Evolutionary conservation across 1,140 invertebrate species (phyloP).

Genomic region (Melipona quadrifasciata): DNA sequence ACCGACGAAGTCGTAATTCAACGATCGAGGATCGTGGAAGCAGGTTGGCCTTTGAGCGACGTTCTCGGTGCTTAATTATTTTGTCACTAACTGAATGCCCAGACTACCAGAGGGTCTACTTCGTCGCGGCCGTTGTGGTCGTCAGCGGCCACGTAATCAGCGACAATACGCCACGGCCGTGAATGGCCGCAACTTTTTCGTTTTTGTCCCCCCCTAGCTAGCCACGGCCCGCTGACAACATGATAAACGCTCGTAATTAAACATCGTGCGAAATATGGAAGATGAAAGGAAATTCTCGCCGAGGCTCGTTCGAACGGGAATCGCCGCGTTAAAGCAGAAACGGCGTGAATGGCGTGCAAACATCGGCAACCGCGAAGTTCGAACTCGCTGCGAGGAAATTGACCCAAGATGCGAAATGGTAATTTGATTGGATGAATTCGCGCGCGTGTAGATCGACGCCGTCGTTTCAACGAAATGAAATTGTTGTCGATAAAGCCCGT

Average conservation of each 20-base stretch:
- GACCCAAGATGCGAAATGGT: background rate
- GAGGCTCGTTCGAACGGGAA: background rate
- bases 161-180: slow-evolving; percentile 8
- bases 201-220: background rate
- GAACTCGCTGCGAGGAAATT: background rate
- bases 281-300: background rate
- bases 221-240: background rate
- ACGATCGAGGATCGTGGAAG: slow-evolving; percentile 28
- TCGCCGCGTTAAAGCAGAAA: slow-evolving; percentile 22
- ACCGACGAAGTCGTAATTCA: slow-evolving; percentile 33
- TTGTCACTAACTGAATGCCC: slow-evolving; percentile 46
- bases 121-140: background rate
- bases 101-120: background rate
- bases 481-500: slow-evolving; percentile 4
- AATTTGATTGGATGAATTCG: slow-evolving; percentile 28
- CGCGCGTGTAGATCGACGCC: background rate
- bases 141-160: slow-evolving; percentile 12
- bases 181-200: background rate
- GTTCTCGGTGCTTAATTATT: slow-evolving; percentile 57
- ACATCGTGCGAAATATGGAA: slow-evolving; percentile 28
- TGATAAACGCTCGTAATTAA: slow-evolving; percentile 43
- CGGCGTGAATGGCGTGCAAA: slow-evolving; percentile 29
- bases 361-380: slow-evolving; percentile 24
- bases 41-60: slow-evolving; percentile 14
- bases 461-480: slow-evolving; percentile 31